Base-by-base conservation (phyloP, 2,888 invertebrate genomes). In the Diaphora mendica region DNA sequence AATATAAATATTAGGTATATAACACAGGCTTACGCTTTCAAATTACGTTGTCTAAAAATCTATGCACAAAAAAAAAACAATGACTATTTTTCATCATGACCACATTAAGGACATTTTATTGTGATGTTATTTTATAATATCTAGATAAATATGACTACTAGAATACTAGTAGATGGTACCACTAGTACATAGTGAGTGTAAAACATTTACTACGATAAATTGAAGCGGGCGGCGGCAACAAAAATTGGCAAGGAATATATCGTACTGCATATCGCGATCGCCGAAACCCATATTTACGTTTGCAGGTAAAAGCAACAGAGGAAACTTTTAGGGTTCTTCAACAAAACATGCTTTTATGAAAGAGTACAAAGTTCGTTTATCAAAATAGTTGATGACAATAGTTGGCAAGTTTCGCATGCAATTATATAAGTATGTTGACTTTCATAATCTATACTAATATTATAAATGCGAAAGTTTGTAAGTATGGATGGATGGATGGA, bases 281-380 rank as follows among this genome's bases (percentile, higher is more conserved):
- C 88, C 88, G 86, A 90, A 91, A 91, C 91, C 90, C 90, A 91
- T 91, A 92, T 93, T 92, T 91, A 90, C 91, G 83, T 89, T 86
- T 86, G 85, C 93, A 93, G 93, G 93, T 93, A 93, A 88, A 62
- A 87, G 89, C 86, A 88, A 90, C 87, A 88, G 86, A 87, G 87
- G 86, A 89, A 88, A 89, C 86, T 90, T 92, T 91, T 91, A 90
- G 82, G 79, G 79, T 74, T 75, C 80, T 75, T 74, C 74, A 44
- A 44, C 44, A 4, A 44, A 15, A 73, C 70, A 35, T 70, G 72
- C 73, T 76, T 70, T 67, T 20, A 0, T 68, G 59, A 72, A 75
- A 44, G 44, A 3, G 48, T 64, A 0, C 5, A 5, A 30, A 59
- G 26, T 13, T 59, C 13, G 55, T 26, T 59, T 11, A 26, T 26